phyloP scores from a whole-genome alignment of 2,113 vertebrate species.

The Pedetes capensis region DNA sequence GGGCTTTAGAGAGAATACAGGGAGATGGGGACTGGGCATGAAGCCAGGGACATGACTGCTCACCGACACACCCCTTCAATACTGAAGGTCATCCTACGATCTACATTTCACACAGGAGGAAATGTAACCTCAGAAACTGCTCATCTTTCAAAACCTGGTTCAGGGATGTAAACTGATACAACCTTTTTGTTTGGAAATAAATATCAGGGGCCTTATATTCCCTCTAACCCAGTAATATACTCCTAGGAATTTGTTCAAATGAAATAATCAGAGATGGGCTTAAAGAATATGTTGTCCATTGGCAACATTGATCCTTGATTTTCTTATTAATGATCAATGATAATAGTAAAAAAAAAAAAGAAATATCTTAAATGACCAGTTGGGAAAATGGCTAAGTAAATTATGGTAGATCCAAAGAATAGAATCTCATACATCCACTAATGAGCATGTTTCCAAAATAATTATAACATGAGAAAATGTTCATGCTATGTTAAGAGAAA shows the following conservation, averaged over 20 bases:
- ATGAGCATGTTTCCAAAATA: background rate
- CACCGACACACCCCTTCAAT: background rate
- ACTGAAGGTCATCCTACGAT: background rate
- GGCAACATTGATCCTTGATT: background rate
- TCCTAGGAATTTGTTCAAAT: background rate
- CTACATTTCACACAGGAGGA: background rate
- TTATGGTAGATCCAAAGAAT: background rate
- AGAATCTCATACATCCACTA: background rate
- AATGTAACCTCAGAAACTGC: background rate
- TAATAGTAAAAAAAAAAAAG: background rate
- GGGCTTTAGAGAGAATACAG: background rate
- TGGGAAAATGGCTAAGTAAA: background rate
- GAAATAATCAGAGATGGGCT: background rate
- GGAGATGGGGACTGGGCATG: background rate
- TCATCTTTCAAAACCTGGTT: slow-evolving; percentile 32
- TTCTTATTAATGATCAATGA: background rate
- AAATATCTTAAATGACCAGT: background rate
- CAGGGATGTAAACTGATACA: background rate
- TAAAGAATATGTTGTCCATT: background rate
- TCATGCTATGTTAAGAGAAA: background rate
- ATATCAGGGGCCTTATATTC: background rate
- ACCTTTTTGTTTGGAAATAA: background rate
- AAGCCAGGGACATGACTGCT: background rate
- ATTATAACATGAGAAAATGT: background rate
- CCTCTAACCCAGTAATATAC: background rate